phyloP scores from a whole-genome alignment of 1,140 invertebrate genomes.

The Diorhabda elongata region DNA sequence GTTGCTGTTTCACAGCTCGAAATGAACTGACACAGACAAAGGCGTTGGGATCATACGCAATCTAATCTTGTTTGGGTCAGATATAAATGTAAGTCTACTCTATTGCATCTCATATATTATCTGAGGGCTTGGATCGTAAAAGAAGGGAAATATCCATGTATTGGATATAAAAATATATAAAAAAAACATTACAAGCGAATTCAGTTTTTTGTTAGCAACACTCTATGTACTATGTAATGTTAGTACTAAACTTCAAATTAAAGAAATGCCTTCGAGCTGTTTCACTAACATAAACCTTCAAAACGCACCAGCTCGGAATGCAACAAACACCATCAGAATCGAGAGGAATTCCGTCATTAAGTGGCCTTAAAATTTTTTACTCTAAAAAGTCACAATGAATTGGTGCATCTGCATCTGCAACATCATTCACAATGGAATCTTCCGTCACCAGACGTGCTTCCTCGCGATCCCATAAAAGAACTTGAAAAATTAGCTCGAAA shows the following conservation, averaged over 20 bases:
- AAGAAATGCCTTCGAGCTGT: background rate
- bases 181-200: conserved; percentile 16
- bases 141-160: background rate
- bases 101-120: background rate
- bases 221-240: conserved; percentile 28
- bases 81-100: no score
- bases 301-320: background rate
- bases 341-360: background rate
- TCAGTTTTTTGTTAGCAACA: conserved; percentile 26
- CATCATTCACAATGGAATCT: background rate
- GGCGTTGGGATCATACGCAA: no score
- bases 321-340: background rate
- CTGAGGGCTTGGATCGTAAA: background rate
- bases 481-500: background rate
- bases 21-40: no score
- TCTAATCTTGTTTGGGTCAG: no score
- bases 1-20: no score
- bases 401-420: conserved; percentile 1
- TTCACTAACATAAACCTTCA: background rate
- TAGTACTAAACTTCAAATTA: conserved; percentile 9
- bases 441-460: conserved; percentile 1
- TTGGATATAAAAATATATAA: background rate
- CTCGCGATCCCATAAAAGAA: background rate
- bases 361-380: background rate
- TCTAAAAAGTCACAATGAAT: background rate